Base-by-base conservation (phyloP, 1,140 invertebrate species). In the Daktulosphaira vitifoliae region DNA sequence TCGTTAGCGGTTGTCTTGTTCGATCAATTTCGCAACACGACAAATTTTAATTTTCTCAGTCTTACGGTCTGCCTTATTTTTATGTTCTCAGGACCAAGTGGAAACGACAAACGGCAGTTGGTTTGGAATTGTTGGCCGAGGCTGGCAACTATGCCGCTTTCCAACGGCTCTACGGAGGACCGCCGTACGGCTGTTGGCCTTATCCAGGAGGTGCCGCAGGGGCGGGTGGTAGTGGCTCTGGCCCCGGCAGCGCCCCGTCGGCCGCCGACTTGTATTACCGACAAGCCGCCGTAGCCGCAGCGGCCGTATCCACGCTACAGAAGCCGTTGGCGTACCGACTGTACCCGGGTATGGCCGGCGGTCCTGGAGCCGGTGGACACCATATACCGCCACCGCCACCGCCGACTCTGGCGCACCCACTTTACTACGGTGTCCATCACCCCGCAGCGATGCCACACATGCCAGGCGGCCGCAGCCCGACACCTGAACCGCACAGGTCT, bases 71-170 rank as follows among this genome's bases (percentile, higher is more conserved):
- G 29, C 29, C 11, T 33, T 65, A 7, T 50, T 7, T 11, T 39
- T 65, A 75, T 73, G 79, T 71, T 80, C 79, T 11, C 84, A 98
- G 96, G 78, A 99, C 96, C 71, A 99, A 99, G 80, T 99, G 96
- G 96, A 99, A 99, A 76, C 83, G 96, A 6, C 96, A 99, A 77
- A 96, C 95, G 3, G 93, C 95, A 0, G 95, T 98, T 0, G 94
- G 95, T 0, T 77, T 97, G 68, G 96, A 99, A 75, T 81, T 99
- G 18, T 77, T 99, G 59, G 90, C 93, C 0, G 96, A 99, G 74
- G 92, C 93, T 0, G 92, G 92, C 6, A 98, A 97, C 78, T 95
- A 94, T 75, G 93, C 93, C 0, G 94, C 95, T 2, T 90, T 98
- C 68, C 95, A 98, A 76, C 82, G 94, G 65, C 80, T 98, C 66